These are phyloP conservation scores for Labeo rohita DNA, from an alignment of 2,113 vertebrate genomes.

Conservation along the genomic window DNA sequence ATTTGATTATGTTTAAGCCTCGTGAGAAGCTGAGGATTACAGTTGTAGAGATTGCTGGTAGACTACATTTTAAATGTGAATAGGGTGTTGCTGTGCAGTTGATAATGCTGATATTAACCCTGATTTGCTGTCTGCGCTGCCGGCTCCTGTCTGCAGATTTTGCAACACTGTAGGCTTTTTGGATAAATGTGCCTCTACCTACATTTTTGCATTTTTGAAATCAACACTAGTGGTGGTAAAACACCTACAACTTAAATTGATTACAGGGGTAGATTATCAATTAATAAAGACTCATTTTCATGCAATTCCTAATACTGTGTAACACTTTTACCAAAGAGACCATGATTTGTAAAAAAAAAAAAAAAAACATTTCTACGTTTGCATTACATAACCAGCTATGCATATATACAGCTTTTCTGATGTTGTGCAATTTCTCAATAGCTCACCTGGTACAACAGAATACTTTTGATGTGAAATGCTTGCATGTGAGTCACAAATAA, in stretches of 20 bases:
- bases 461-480: background rate
- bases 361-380: too few species aligned
- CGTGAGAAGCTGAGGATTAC: background rate
- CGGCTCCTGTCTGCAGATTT: background rate
- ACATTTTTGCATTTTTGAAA: background rate
- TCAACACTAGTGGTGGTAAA: too few species aligned
- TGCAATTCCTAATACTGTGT: too few species aligned
- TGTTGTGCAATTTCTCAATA: background rate
- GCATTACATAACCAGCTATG: background rate
- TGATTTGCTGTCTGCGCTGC: background rate
- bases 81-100: background rate
- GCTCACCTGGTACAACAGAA: background rate
- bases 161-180: background rate
- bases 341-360: too few species aligned
- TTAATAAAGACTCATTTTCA: too few species aligned
- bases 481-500: background rate
- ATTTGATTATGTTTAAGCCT: conserved; percentile 9
- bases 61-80: background rate
- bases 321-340: too few species aligned
- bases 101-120: background rate
- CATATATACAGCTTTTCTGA: background rate
- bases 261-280: too few species aligned
- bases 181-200: background rate
- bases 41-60: background rate
- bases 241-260: too few species aligned